Conservation (phyloP, 2,888 invertebrate genomes). For the Polydrusus cervinus region DNA sequence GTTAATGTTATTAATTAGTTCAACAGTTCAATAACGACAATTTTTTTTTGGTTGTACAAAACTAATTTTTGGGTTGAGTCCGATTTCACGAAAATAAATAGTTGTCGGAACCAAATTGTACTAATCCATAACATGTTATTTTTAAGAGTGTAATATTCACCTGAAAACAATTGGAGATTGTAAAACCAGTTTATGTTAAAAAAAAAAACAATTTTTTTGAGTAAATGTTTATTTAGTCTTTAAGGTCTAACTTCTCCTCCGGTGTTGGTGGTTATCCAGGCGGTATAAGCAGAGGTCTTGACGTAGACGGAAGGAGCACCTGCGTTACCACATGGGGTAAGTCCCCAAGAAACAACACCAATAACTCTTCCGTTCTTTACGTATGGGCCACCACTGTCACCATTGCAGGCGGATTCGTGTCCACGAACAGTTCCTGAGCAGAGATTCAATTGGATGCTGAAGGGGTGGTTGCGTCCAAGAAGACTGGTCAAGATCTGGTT, state of each 20-base stretch:
- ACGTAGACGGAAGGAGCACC: conserved; percentile 75
- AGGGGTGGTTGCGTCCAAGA: conserved; percentile 32
- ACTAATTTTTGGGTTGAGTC: too few relatives aligned
- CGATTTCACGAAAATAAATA: too few relatives aligned
- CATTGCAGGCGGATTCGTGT: conserved; percentile 73
- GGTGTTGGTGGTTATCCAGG: conserved; percentile 58
- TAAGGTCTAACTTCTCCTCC: conserved; percentile 24
- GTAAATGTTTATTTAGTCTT: too few relatives aligned
- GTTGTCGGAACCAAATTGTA: too few relatives aligned
- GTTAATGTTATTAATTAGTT: too few relatives aligned
- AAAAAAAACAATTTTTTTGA: too few relatives aligned
- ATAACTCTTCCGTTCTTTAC: conserved; percentile 65
- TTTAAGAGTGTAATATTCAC: too few relatives aligned
- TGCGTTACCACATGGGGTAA: conserved; percentile 72
- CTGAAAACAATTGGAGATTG: too few relatives aligned
- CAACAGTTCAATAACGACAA: too few relatives aligned
- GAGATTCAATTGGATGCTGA: conserved; percentile 71
- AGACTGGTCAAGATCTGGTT: background rate
- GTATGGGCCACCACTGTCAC: conserved; percentile 75
- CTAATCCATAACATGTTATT: too few relatives aligned
- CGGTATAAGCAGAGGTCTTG: conserved; percentile 71
- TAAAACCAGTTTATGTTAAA: too few relatives aligned
- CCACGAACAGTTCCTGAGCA: conserved; percentile 74
- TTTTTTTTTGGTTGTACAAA: too few relatives aligned
- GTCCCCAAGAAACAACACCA: conserved; percentile 76